Evolutionary conservation across 35 echinoderm and acorn worm genomes (phyloP), one percentile per base, ranked within the genome.

Genomic region (Diadema setosum): DNA sequence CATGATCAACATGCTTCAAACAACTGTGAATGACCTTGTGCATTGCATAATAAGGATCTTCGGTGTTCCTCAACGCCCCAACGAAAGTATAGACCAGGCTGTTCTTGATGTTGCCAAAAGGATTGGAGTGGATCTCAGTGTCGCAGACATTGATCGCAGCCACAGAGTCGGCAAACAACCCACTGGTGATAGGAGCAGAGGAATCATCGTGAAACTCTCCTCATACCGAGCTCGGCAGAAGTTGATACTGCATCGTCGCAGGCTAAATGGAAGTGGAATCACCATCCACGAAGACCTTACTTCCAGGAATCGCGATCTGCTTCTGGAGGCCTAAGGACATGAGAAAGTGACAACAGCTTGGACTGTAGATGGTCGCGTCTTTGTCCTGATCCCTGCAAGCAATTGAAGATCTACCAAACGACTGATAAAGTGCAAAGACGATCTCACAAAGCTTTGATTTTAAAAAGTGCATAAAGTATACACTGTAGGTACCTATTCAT

Each of bases 61-160:
- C 37, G 70, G 70, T 23, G 40, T 76, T 18, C 70, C 70, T 76
- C 36, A 42, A 16, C 32, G 33, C 9, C 37, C 70, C 11, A 5
- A 76, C 43, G 35, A 76, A 24, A 18, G 43, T 35, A 76, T 40
- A 20, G 70, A 76, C 7, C 2, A 16, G 18, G 17, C 37, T 40
- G 70, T 43, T 37, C 21, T 32, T 21, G 70, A 76, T 70, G 59
- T 45, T n/a, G 59, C 57, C 6, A 32, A 86, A 39, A 86, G 50
- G 37, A 63, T 70, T 69, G 37, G 14, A 29, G 58, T 86, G 11
- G 59, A 65, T 63, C 26, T 86, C 18, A 44, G 1, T 5, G 12
- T 37, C 15, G 26, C 25, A 23, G 84, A 86, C 84, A 70, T 86
- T 43, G 58, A 86, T 35, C 59, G 84, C 16, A 86, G 84, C 61